These are phyloP conservation scores for Phycodurus eques DNA, from an alignment of 2,113 vertebrate genomes.

Conservation along the genomic window DNA sequence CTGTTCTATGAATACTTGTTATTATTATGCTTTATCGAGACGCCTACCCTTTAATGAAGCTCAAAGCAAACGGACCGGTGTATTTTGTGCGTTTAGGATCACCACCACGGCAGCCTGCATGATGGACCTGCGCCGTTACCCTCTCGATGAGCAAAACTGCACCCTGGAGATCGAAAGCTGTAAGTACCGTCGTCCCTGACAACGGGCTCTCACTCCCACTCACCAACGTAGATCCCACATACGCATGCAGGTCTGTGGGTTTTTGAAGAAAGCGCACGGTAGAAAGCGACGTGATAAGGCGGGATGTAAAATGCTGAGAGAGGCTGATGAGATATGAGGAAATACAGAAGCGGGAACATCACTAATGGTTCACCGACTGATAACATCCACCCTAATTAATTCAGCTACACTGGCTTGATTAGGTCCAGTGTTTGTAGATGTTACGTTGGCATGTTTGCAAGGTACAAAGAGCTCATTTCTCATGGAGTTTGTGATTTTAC, in stretches of 20 bases:
- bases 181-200: conserved; percentile 78
- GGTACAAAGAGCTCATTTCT: conserved; percentile 48
- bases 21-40: background rate
- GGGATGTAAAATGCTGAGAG: conserved; percentile 65
- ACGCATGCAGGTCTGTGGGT: conserved; percentile 21
- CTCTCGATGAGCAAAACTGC: conserved; percentile 96
- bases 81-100: conserved; percentile 78
- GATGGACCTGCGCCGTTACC: conserved; percentile 96
- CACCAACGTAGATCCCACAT: conserved; percentile 38
- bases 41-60: conserved; percentile 18
- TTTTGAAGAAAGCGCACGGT: conserved; percentile 27
- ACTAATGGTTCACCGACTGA: conserved; percentile 69
- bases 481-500: conserved; percentile 48
- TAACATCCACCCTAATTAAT: conserved; percentile 73
- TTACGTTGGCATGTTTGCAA: conserved; percentile 51
- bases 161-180: conserved; percentile 98
- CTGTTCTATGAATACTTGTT: background rate
- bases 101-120: conserved; percentile 97
- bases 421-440: conserved; percentile 58
- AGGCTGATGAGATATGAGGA: conserved; percentile 65
- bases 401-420: conserved; percentile 65
- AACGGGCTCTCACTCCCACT: conserved; percentile 56
- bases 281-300: conserved; percentile 48
- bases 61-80: conserved; percentile 14
- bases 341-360: conserved; percentile 67